Evolutionary conservation across 53 echinoderm and acorn worm genomes (phyloP), one percentile per base, ranked within the genome.

Genomic region (Zoroaster sp.): DNA sequence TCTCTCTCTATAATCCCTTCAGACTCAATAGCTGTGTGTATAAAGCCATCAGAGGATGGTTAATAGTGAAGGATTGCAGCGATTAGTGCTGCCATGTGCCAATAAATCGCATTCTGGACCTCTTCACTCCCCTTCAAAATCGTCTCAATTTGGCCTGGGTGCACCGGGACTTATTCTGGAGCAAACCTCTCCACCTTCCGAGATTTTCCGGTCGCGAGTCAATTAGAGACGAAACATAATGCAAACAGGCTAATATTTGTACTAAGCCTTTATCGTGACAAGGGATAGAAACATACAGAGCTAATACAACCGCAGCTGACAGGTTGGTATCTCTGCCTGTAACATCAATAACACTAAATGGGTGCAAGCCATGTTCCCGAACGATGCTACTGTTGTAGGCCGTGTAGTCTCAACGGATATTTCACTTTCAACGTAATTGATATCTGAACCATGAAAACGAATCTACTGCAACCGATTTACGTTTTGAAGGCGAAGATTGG

Each of bases 201-300:
- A 78, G 78, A 55, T 54, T 55, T 78, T 55, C 59, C 36, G 55
- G 55, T 59, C 23, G 78, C 36, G 35, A 54, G 63, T 78, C 78
- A 78, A 78, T 72, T 39, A 45, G 35, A 30, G 76, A 47, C 46
- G 63, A 54, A 59, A 36, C 52, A 35, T 78, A 78, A 78, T 13
- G 55, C 59, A 37, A 78, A 2, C 17, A 33, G 51, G 47, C 52
- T 18, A 76, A 76, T 76, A 76, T 76, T 76, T 51, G 49, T 76
- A 47, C 34, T 41, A 32, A 15, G 75, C 75, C 25, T 43, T 41
- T 41, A 23, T 74, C 14, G 28, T 42, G 8, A 43, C 8, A 2
- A 10, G 5, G 70, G 36, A 18, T 33, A 1, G 3, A 15, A 33
- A 59, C 13, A 40, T n/a, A 30, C 13, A 42, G 42, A 25, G 37